Percentiles rank a stretch among this genome's conserved stretches.
These are phyloP conservation scores for Plutomurus gul DNA, from an alignment of 1,140 invertebrate species.

Conservation along the genomic window DNA sequence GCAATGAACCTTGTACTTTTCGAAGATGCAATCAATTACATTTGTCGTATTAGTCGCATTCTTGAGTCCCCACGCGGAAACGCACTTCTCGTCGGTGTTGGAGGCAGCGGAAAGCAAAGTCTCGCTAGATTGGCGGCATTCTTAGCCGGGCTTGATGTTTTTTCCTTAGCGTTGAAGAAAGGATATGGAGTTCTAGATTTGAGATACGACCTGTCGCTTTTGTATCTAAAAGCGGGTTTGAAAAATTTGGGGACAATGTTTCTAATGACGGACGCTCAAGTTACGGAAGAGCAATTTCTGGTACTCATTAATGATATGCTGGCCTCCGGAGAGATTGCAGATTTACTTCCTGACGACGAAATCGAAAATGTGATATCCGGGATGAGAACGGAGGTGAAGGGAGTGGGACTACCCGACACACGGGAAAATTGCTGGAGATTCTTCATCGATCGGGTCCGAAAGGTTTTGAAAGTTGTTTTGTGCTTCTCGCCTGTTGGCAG, in stretches of 20 bases:
- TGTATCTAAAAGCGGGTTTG: conserved; percentile 88
- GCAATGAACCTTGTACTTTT: conserved; percentile 97
- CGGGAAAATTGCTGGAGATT: conserved; percentile 97
- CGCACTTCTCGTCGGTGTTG: conserved; percentile 92
- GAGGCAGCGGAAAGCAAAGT: conserved; percentile 91
- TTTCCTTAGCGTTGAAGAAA: conserved; percentile 89
- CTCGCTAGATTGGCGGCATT: conserved; percentile 89
- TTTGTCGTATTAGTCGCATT: conserved; percentile 86
- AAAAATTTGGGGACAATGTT: conserved; percentile 95
- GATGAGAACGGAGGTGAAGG: conserved; percentile 86
- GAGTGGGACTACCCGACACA: conserved; percentile 77
- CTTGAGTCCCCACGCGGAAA: conserved; percentile 86
- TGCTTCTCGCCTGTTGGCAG: conserved; percentile 94
- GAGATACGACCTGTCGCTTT: conserved; percentile 79
- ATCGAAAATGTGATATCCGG: conserved; percentile 92
- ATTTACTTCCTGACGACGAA: conserved; percentile 94
- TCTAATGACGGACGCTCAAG: conserved; percentile 94
- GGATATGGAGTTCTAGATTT: conserved; percentile 92
- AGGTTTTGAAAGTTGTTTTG: conserved; percentile 86
- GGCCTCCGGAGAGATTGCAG: conserved; percentile 92
- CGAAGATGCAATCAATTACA: conserved; percentile 75
- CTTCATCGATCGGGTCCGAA: conserved; percentile 91
- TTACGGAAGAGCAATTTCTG: conserved; percentile 91
- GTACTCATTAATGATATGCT: conserved; percentile 95
- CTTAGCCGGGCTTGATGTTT: conserved; percentile 91